phyloP scores from a whole-genome alignment of 2,797 vertebrate genomes.

The Leptoclinus maculatus region DNA sequence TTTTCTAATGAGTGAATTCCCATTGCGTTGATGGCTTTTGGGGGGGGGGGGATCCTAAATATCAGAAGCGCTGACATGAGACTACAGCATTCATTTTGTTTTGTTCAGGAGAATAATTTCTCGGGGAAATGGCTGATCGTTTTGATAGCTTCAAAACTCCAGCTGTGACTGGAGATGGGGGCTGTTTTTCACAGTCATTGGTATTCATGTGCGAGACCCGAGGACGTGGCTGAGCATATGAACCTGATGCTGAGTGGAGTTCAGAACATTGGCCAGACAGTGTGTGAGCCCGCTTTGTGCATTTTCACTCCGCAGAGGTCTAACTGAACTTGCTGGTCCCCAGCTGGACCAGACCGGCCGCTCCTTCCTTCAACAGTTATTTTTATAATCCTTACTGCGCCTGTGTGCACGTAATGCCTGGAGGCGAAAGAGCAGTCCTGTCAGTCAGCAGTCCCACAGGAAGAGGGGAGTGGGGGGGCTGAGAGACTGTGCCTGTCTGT shows the following conservation, averaged over 20 bases:
- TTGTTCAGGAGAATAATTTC: neutral
- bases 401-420: conserved; percentile 20
- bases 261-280: conserved; percentile 6
- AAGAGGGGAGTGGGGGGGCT: conserved; percentile 28
- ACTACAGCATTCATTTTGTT: conserved; percentile 1
- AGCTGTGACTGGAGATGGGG: conserved; percentile 10
- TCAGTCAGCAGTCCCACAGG: conserved; percentile 60
- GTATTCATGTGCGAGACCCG: conserved; percentile 19
- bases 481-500: conserved; percentile 46
- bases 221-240: conserved; percentile 2
- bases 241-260: conserved; percentile 3
- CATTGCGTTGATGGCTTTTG: conserved; percentile 10
- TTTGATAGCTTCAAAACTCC: neutral
- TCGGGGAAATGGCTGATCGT: neutral
- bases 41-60: neutral
- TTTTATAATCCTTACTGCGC: conserved; percentile 52
- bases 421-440: conserved; percentile 69
- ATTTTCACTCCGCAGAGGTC: conserved; percentile 15
- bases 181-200: conserved; percentile 24
- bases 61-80: neutral
- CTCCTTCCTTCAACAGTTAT: conserved; percentile 24
- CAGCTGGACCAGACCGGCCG: conserved; percentile 25
- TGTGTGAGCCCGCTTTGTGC: neutral
- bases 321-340: conserved; percentile 18
- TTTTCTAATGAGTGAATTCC: conserved; percentile 36